Conservation (phyloP, 2,113 vertebrate species). For the Sebastes fasciatus region DNA sequence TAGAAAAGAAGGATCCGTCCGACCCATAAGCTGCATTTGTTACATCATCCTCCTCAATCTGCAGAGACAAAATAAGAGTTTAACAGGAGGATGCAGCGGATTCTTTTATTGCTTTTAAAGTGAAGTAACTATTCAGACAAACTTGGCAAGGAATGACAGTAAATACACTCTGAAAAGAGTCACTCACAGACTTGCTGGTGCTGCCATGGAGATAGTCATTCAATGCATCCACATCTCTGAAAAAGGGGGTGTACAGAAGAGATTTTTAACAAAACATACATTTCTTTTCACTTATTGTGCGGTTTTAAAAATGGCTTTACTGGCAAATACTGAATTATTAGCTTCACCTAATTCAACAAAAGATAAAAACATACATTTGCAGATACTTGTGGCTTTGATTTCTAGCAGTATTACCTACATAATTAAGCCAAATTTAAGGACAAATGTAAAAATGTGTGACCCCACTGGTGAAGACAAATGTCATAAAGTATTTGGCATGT, state of each 20-base stretch:
- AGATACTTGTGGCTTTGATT: not conserved
- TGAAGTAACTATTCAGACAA: not conserved
- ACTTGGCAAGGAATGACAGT: not conserved
- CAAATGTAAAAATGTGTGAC: not conserved
- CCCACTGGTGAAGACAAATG: not conserved
- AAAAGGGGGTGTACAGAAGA: constrained; percentile 23
- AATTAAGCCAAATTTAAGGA: too few species aligned
- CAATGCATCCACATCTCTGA: constrained; percentile 95
- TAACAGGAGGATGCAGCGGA: not conserved
- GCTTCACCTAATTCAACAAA: too few species aligned
- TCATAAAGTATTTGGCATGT: not conserved
- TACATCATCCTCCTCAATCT: constrained; percentile 92
- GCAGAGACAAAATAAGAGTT: not conserved
- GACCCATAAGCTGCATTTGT: constrained; percentile 92
- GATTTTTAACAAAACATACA: not conserved
- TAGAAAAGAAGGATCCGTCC: constrained; percentile 93
- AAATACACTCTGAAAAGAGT: constrained; percentile 20
- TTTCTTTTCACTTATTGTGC: not conserved
- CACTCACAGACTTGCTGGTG: constrained; percentile 96
- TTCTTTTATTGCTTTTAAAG: not conserved
- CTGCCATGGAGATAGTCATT: constrained; percentile 98
- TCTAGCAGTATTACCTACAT: too few species aligned
- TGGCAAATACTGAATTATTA: not conserved
- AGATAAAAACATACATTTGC: not conserved
- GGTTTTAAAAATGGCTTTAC: not conserved